Percentiles rank a stretch among this genome's conserved stretches.
These are phyloP conservation scores for Protodeltote pygarga DNA, from an alignment of 2,888 invertebrate genomes.

Conservation along the genomic window DNA sequence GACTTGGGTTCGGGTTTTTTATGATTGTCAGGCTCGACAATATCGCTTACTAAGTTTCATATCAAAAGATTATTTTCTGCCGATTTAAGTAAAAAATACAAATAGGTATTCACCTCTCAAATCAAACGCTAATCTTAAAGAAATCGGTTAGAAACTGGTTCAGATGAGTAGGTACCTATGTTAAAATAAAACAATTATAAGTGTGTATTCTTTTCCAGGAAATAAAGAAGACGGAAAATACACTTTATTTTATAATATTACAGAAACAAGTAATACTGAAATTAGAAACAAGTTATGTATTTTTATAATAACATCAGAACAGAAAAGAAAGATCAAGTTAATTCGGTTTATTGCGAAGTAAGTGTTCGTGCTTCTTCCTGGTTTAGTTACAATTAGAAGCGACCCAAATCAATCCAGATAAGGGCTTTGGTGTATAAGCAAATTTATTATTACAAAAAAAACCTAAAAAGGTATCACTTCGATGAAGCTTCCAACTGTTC, in stretches of 20 bases:
- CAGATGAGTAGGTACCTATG: no score
- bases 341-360: constrained; percentile 28
- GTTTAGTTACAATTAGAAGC: constrained; percentile 14
- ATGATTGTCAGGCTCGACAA: no score
- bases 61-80: no score
- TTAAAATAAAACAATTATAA: no score
- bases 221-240: no score
- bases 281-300: not conserved
- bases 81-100: no score
- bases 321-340: constrained; percentile 10
- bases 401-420: constrained; percentile 43
- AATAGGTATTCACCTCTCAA: no score
- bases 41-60: no score
- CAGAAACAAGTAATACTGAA: not conserved
- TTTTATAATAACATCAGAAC: not conserved
- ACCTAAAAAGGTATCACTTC: constrained; percentile 13
- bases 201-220: no score
- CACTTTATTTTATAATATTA: not conserved
- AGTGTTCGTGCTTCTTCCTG: constrained; percentile 8
- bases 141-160: no score
- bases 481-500: constrained; percentile 27
- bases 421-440: constrained; percentile 30
- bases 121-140: no score
- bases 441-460: constrained; percentile 30
- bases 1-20: no score